These are phyloP conservation scores for Stenurella melanura DNA, from an alignment of 2,888 invertebrate species.

Conservation along the genomic window DNA sequence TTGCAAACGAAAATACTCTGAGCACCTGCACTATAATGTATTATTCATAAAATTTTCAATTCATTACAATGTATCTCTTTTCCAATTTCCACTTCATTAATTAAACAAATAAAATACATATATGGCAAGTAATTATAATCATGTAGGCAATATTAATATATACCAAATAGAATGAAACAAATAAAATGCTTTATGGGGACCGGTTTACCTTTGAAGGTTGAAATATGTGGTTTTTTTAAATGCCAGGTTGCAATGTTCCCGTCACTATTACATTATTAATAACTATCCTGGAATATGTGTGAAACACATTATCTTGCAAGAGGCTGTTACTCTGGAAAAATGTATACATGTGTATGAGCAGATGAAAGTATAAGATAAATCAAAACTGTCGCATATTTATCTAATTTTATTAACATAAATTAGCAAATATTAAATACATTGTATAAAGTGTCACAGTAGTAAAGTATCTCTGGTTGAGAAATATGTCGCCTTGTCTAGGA, in stretches of 20 bases:
- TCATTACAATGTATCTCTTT: neutral
- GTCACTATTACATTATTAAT: conserved; percentile 5
- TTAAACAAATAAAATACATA: neutral
- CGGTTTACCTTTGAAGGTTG: conserved; percentile 51
- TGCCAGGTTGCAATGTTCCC: neutral
- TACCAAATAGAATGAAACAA: conserved; percentile 29
- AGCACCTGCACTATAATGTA: no score
- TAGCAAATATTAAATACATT: no score
- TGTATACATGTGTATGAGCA: neutral
- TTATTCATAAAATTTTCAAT: no score
- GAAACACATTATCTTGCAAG: neutral
- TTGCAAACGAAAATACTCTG: no score
- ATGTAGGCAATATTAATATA: neutral
- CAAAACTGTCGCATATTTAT: neutral
- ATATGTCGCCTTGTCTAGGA: no score
- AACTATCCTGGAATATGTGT: neutral
- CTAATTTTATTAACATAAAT: neutral
- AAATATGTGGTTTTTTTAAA: conserved; percentile 37
- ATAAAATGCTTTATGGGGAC: conserved; percentile 47
- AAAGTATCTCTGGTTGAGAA: no score
- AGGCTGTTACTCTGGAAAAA: neutral
- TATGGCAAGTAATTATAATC: neutral
- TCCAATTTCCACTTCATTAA: neutral
- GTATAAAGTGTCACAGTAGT: no score
- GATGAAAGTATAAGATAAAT: neutral